These are phyloP conservation scores for Ophthalmolycus amberensis DNA, from an alignment of 2,113 vertebrate species.

Conservation along the genomic window DNA sequence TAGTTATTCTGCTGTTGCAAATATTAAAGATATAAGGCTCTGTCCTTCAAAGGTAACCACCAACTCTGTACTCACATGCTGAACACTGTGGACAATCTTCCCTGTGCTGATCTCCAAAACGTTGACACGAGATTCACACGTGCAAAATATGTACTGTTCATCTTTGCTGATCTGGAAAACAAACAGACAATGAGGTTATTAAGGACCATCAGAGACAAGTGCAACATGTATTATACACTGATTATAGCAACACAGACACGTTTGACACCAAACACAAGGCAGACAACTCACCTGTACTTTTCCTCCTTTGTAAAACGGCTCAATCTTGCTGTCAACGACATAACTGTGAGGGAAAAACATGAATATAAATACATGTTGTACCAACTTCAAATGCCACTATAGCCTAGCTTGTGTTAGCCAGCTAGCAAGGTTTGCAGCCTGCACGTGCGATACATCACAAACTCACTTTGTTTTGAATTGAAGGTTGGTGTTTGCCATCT, in stretches of 20 bases:
- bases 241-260: neutral
- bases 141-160: slow-evolving; percentile 91
- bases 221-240: neutral
- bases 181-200: neutral
- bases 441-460: neutral
- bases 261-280: neutral
- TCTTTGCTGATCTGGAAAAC: slow-evolving; percentile 86
- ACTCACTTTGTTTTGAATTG: slow-evolving; percentile 85
- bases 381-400: slow-evolving; percentile 9
- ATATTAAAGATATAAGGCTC: neutral
- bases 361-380: neutral
- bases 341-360: slow-evolving; percentile 83
- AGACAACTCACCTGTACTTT: slow-evolving; percentile 89
- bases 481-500: slow-evolving; percentile 76
- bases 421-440: neutral
- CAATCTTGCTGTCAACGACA: slow-evolving; percentile 86
- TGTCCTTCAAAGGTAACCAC: neutral
- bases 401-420: slow-evolving; percentile 43
- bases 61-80: slow-evolving; percentile 86
- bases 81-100: slow-evolving; percentile 84
- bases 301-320: slow-evolving; percentile 97
- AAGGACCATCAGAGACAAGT: neutral
- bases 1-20: neutral
- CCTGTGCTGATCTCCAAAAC: slow-evolving; percentile 90
- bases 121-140: slow-evolving; percentile 89